Percentiles rank a stretch among this genome's conserved stretches.
These are phyloP conservation scores for Amia ocellicauda DNA, from an alignment of 2,113 vertebrate genomes.

Conservation along the genomic window DNA sequence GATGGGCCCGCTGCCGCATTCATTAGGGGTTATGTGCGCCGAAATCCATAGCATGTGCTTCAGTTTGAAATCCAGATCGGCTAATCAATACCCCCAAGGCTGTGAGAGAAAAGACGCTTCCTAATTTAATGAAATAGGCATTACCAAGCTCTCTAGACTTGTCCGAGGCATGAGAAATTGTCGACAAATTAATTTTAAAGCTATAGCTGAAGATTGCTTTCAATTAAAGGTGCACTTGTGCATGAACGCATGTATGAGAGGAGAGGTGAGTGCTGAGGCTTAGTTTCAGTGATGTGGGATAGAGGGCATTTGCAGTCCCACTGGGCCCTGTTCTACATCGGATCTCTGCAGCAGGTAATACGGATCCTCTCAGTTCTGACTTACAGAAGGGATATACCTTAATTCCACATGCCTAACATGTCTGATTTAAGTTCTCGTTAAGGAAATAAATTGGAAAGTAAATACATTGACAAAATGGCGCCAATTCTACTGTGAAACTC, in stretches of 20 bases:
- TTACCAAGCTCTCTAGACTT: slow-evolving; percentile 59
- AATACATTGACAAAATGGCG: neutral
- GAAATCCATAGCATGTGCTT: slow-evolving; percentile 44
- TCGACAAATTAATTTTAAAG: slow-evolving; percentile 84
- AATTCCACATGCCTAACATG: neutral
- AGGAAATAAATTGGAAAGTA: neutral
- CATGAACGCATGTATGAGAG: slow-evolving; percentile 42
- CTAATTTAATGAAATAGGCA: slow-evolving; percentile 71
- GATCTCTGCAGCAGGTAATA: slow-evolving; percentile 36
- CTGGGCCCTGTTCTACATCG: slow-evolving; percentile 28
- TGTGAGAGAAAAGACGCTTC: slow-evolving; percentile 64
- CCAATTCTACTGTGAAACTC: neutral
- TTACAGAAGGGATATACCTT: slow-evolving; percentile 4
- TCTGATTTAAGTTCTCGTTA: neutral
- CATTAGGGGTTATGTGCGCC: slow-evolving; percentile 22
- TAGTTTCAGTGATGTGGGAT: slow-evolving; percentile 9
- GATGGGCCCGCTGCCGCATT: slow-evolving; percentile 34
- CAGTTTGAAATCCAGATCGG: slow-evolving; percentile 36
- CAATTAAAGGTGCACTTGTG: slow-evolving; percentile 76
- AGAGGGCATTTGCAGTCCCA: slow-evolving; percentile 23
- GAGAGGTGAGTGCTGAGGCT: slow-evolving; percentile 37
- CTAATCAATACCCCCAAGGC: slow-evolving; percentile 65
- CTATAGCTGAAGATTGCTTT: slow-evolving; percentile 81
- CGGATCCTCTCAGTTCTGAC: neutral
- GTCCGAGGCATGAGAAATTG: slow-evolving; percentile 72